A percentile compares a stretch with the other conserved stretches of the same genome.
Conservation (phyloP, 1,140 invertebrate species). For the Apis cerana region DNA sequence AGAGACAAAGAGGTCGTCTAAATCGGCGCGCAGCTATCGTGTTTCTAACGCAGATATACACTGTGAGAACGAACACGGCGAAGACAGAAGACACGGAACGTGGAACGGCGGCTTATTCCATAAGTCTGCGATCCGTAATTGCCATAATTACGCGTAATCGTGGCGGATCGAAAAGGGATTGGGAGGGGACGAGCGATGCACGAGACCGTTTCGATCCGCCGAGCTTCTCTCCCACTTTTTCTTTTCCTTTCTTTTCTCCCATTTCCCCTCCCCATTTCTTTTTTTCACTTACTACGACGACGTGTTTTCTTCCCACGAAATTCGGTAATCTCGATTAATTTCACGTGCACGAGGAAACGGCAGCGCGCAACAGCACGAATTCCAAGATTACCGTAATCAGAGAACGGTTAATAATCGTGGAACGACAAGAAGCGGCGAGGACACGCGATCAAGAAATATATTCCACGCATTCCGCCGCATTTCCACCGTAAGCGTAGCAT, state of each 20-base stretch:
- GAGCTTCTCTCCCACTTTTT: neutral
- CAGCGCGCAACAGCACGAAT: neutral
- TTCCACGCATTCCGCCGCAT: neutral
- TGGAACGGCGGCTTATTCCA: conserved; percentile 57
- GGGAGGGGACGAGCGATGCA: conserved; percentile 12
- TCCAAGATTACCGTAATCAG: conserved; percentile 55
- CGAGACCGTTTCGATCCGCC: neutral
- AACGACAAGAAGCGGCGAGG: neutral
- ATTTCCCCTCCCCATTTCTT: neutral
- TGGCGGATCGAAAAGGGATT: conserved; percentile 37
- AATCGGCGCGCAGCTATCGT: conserved; percentile 30
- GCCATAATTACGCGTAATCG: conserved; percentile 63
- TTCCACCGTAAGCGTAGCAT: neutral
- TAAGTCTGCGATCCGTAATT: conserved; percentile 63
- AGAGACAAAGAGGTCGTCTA: conserved; percentile 58
- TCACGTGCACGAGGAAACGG: conserved; percentile 38
- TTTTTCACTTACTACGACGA: neutral
- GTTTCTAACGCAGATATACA: neutral
- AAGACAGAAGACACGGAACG: conserved; percentile 7
- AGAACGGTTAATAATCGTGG: conserved; percentile 25
- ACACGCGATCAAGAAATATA: conserved; percentile 16
- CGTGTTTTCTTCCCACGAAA: conserved; percentile 19
- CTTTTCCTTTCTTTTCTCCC: neutral
- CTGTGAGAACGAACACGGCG: neutral
- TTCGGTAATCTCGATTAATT: conserved; percentile 44